phyloP scores from a whole-genome alignment of 2,888 invertebrate species.

The Iphiclides podalirius region DNA sequence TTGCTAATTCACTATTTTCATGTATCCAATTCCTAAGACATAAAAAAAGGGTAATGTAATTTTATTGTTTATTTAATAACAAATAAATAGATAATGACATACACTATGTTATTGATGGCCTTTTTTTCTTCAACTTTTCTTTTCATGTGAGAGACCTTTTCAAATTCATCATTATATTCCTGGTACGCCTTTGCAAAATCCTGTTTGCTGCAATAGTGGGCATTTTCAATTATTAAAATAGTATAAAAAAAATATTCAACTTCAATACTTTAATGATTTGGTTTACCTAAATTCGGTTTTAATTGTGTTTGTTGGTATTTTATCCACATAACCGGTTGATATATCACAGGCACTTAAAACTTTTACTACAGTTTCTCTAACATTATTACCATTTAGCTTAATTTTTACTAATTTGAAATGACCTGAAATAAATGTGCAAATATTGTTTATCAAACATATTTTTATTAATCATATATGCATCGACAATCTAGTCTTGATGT shows the following conservation, averaged over 20 bases:
- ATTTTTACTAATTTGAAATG: constrained; percentile 88
- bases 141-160: constrained; percentile 54
- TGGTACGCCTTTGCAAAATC: constrained; percentile 55
- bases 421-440: constrained; percentile 61
- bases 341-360: constrained; percentile 90
- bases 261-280: no score
- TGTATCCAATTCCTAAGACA: constrained; percentile 85
- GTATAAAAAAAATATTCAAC: background rate
- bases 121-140: constrained; percentile 63
- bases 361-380: constrained; percentile 86
- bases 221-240: no score
- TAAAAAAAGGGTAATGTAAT: background rate
- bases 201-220: constrained; percentile 38
- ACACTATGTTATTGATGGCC: constrained; percentile 60
- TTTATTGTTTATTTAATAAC: constrained; percentile 7
- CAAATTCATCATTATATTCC: constrained; percentile 58
- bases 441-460: background rate
- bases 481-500: no score
- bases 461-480: background rate
- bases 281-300: constrained; percentile 47
- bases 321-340: constrained; percentile 92
- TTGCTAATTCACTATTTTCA: constrained; percentile 84
- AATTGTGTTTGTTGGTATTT: constrained; percentile 72
- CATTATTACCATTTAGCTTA: constrained; percentile 82
- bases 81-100: constrained; percentile 32